Percentiles rank a stretch among this genome's conserved stretches.
Conservation (phyloP, 2,797 vertebrate species). For the Pangasius larnaudii region DNA sequence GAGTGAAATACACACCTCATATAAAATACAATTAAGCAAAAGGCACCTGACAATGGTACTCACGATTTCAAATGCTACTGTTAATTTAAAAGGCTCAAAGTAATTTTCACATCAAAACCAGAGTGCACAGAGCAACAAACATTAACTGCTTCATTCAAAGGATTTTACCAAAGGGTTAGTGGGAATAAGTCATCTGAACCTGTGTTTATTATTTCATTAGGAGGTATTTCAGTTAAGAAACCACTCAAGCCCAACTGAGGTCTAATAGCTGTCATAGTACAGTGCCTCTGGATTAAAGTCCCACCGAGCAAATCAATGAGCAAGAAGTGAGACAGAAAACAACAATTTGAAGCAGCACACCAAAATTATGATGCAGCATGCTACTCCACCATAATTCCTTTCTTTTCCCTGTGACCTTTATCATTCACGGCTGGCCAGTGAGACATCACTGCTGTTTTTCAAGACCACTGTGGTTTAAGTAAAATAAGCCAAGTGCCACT, state of each 20-base stretch:
- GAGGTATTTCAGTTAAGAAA: neutral
- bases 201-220: slow-evolving; percentile 5
- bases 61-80: slow-evolving; percentile 13
- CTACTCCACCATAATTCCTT: neutral
- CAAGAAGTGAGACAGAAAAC: neutral
- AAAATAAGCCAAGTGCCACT: slow-evolving; percentile 17
- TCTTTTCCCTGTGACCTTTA: slow-evolving; percentile 18
- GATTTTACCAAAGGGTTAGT: neutral
- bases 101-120: neutral
- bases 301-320: slow-evolving; percentile 4
- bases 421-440: neutral
- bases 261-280: neutral
- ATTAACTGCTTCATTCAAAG: neutral
- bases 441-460: slow-evolving; percentile 25
- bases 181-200: neutral
- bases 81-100: slow-evolving; percentile 1
- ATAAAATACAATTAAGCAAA: slow-evolving; percentile 27
- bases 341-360: neutral
- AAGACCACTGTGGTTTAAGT: slow-evolving; percentile 17
- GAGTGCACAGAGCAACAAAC: neutral
- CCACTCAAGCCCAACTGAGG: neutral
- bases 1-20: slow-evolving; percentile 20
- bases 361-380: slow-evolving; percentile 2
- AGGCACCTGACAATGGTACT: neutral
- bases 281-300: neutral